These are phyloP conservation scores for Petrophora chlorosata DNA, from an alignment of 2,888 invertebrate species.

Conservation along the genomic window DNA sequence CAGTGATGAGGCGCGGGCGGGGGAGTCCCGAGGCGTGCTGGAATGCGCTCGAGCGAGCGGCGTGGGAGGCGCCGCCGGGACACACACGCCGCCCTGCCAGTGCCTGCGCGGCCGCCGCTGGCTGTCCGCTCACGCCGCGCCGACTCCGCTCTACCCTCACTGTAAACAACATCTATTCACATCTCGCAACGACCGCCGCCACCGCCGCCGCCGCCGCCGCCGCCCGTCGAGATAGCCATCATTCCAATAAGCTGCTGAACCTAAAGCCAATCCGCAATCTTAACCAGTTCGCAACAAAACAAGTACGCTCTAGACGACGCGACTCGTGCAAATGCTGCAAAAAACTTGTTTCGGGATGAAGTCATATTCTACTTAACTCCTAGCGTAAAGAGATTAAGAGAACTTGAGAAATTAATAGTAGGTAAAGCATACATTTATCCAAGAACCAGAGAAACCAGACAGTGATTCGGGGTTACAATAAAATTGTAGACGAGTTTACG, in stretches of 20 bases:
- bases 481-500: conserved; percentile 9
- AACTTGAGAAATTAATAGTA: conserved; percentile 4
- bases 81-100: conserved; percentile 62
- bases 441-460: conserved; percentile 24
- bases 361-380: conserved; percentile 2
- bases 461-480: conserved; percentile 11
- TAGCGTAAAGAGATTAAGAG: conserved; percentile 3
- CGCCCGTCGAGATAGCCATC: conserved; percentile 22
- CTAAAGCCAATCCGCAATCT: conserved; percentile 11
- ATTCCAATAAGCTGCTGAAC: conserved; percentile 36
- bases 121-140: conserved; percentile 11
- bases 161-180: conserved; percentile 76
- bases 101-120: background rate
- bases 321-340: conserved; percentile 5
- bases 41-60: conserved; percentile 81
- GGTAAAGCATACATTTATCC: conserved; percentile 7
- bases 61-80: conserved; percentile 79
- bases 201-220: conserved; percentile 31
- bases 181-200: conserved; percentile 47
- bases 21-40: conserved; percentile 79
- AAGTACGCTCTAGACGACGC: conserved; percentile 12
- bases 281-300: conserved; percentile 14
- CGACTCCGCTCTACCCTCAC: conserved; percentile 59
- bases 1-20: conserved; percentile 47
- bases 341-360: conserved; percentile 15